These are phyloP conservation scores for Intellagama lesueurii DNA, from an alignment of 2,797 vertebrate species.

Conservation along the genomic window DNA sequence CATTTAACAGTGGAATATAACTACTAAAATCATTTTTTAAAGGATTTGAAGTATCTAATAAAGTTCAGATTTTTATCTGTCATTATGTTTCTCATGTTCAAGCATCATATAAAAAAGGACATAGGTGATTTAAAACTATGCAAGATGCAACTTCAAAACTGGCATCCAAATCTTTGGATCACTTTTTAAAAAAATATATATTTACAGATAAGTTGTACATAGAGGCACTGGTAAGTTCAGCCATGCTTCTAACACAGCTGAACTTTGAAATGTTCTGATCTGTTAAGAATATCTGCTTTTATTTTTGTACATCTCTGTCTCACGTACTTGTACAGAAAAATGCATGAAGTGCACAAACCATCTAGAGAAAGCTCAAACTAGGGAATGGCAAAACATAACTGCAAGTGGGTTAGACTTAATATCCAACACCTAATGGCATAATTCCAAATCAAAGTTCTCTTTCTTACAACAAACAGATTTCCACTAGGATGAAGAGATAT, in stretches of 20 bases:
- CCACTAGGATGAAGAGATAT: neutral
- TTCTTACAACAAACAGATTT: neutral
- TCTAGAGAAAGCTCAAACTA: neutral
- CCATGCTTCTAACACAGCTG: neutral
- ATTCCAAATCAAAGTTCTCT: neutral
- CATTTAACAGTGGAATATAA: neutral
- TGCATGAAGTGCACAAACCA: neutral
- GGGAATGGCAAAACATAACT: neutral
- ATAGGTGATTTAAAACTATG: neutral
- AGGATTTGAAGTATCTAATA: neutral
- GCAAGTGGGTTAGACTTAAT: neutral
- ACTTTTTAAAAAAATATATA: neutral
- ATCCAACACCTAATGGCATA: neutral
- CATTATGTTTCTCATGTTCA: neutral
- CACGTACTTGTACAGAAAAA: neutral
- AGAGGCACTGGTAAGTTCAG: neutral
- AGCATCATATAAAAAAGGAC: neutral
- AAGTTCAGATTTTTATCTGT: neutral
- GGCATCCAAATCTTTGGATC: neutral
- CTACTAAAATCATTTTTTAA: neutral
- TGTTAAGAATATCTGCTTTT: neutral
- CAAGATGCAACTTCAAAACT: neutral
- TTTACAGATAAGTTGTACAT: neutral
- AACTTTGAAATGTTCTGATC: neutral
- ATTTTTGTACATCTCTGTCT: neutral